Evolutionary conservation across 1,140 invertebrate species (phyloP).

Genomic region (Lordiphosa collinella): DNA sequence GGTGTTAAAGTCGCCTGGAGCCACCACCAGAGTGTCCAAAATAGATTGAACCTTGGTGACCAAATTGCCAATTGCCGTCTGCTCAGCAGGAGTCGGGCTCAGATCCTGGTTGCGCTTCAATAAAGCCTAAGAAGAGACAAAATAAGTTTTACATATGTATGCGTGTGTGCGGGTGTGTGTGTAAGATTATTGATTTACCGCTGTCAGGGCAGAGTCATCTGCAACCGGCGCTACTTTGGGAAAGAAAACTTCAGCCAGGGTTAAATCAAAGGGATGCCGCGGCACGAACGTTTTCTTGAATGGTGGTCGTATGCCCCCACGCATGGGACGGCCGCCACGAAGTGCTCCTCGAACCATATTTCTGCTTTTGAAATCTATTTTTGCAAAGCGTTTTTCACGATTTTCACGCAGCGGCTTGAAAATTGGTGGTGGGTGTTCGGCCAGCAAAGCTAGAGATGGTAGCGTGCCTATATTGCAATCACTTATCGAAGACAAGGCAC

Average conservation of each 20-base stretch:
- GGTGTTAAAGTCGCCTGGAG: slow-evolving; percentile 95
- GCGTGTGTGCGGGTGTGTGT: slow-evolving; percentile 1
- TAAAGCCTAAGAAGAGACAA: slow-evolving; percentile 84
- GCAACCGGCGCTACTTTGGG: slow-evolving; percentile 90
- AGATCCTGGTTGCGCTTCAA: slow-evolving; percentile 94
- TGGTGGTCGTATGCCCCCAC: slow-evolving; percentile 85
- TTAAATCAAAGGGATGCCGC: slow-evolving; percentile 94
- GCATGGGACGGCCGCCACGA: slow-evolving; percentile 84
- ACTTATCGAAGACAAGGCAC: too few relatives aligned
- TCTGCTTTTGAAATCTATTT: slow-evolving; percentile 58
- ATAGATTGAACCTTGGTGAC: slow-evolving; percentile 96
- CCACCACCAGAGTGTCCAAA: slow-evolving; percentile 94
- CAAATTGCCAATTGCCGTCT: slow-evolving; percentile 93
- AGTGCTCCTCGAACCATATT: slow-evolving; percentile 74
- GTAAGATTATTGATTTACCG: slow-evolving; percentile 82
- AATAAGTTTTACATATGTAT: slow-evolving; percentile 13
- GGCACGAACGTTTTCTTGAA: slow-evolving; percentile 88
- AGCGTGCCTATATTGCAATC: too few relatives aligned
- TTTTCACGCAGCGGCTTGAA: too few relatives aligned
- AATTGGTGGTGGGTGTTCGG: too few relatives aligned
- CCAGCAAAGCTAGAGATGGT: too few relatives aligned
- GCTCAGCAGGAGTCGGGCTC: slow-evolving; percentile 92
- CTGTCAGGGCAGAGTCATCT: slow-evolving; percentile 91
- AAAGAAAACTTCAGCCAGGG: slow-evolving; percentile 91
- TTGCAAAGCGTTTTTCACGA: slow-evolving; percentile 7